Base-by-base conservation (phyloP, 2,888 invertebrate species). In the Lithophane socia region DNA sequence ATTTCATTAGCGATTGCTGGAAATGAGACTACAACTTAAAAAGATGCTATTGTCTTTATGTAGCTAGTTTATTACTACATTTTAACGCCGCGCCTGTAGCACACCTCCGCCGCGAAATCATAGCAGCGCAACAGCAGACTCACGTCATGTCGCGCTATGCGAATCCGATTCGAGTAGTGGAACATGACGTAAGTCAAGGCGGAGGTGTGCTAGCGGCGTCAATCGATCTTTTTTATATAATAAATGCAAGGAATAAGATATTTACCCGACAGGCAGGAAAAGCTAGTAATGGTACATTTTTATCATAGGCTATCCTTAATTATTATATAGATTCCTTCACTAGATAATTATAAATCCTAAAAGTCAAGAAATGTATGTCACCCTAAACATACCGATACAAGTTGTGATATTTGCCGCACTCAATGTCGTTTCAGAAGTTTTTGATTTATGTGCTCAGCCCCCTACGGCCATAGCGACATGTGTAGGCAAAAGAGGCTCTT, bases 341-440 rank as follows among this genome's bases (percentile, higher is more conserved):
- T 9, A 10, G 9, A 44, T 10, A 16, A 16, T 44, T 44, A 24
- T 21, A 21, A 12, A 24, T 68, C 24, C n/a, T 47, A 47, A 37
- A 66, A 37, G 3, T 21, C 18, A 13, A 9, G 0, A 75, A 68
- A 49, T 12, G 10, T 61, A 63, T n/a, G 85, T 75, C 84, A 84
- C 84, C 83, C 80, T 82, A 86, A 75, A 70, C 56, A 75, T 52
- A 69, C 52, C 52, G 67, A 81, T 79, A 84, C 77, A 87, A 85
- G 78, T 83, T 80, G 42, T 75, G 79, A 75, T 86, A 87, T 78
- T 79, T 84, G 75, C 76, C 66, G 76, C 88, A 89, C 88, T 90
- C 89, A 89, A 87, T 93, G 93, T 93, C 93, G 91, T 92, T 92
- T 91, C 86, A 80, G 84, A 94, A 94, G 91, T 94, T 94, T 93